Conservation (phyloP, 2,888 invertebrate species). For the Cactoblastis cactorum region DNA sequence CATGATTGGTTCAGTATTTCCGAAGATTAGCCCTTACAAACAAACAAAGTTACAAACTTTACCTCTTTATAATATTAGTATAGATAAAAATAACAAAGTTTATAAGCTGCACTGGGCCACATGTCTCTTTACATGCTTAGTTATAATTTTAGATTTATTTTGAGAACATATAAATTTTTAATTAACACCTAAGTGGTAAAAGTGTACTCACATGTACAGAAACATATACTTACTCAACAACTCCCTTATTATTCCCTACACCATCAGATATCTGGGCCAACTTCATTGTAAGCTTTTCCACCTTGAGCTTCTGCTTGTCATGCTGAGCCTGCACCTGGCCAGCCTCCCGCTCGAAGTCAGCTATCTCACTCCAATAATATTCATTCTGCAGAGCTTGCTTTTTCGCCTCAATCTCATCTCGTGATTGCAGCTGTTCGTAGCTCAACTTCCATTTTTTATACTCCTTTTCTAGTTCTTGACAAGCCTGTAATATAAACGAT, state of each 20-base stretch:
- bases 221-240: constrained; percentile 59
- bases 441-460: constrained; percentile 75
- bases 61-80: too few species aligned
- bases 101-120: too few species aligned
- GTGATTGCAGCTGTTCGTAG: constrained; percentile 75
- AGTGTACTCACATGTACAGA: neutral
- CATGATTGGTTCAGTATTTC: too few species aligned
- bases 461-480: constrained; percentile 60
- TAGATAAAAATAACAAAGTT: too few species aligned
- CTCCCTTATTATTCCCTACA: constrained; percentile 49
- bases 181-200: too few species aligned
- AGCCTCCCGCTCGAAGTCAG: constrained; percentile 50
- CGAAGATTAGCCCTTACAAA: too few species aligned
- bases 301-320: constrained; percentile 64
- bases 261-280: constrained; percentile 52
- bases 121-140: too few species aligned
- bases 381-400: constrained; percentile 76
- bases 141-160: too few species aligned
- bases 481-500: constrained; percentile 38
- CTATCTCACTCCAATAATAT: constrained; percentile 74
- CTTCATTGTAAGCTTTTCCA: constrained; percentile 52
- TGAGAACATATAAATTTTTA: too few species aligned
- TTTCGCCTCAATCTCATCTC: constrained; percentile 71
- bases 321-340: constrained; percentile 57
- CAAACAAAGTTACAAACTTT: too few species aligned